Base-by-base conservation (phyloP, 2,113 vertebrate species). In the Rostratula benghalensis region DNA sequence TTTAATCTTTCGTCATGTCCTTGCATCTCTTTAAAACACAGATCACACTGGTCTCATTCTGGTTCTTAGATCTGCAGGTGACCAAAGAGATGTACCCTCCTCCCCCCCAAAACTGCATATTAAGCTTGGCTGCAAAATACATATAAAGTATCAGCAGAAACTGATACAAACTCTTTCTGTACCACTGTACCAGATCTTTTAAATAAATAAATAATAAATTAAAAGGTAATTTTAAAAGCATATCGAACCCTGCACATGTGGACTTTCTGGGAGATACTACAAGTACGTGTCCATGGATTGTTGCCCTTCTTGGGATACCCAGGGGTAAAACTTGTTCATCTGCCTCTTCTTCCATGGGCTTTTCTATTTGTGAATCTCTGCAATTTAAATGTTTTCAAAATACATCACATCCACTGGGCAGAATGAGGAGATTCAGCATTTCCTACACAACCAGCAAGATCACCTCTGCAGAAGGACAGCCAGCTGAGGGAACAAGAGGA, bases 1-100 rank as follows among this genome's bases (percentile, higher is more conserved):
- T 22, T 43, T 6, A 39, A n/a, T 10, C 60, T 63, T 30, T 5
- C 1, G 15, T 50, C 1, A 0, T n/a, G 19, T 9, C 54, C 37
- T n/a, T 43, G 31, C 25, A 50, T 9, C 60, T 50, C 67, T 43
- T 50, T 39, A 63, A 35, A 69, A 80, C 13, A n/a, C 7, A 37
- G 25, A 45, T 13, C 35, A 6, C 14, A 18, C 33, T 20, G 41
- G 19, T 25, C 48, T 61, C 75, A 31, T 51, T 57, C n/a, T 35
- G 28, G 33, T 51, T 39, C 75, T 57, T 39, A 69, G 13, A 41
- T 65, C 57, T 65, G 53, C 9, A 59, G 67, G n/a, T 1, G 7
- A 31, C 56, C 56, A 39, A 25, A 43, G 33, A 43, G 23, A 45
- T n/a, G 20, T 6, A 23, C 14, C 57, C 57, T 41, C 56, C 37